A percentile compares a stretch with the other conserved stretches of the same genome.
Evolutionary conservation across 2,113 vertebrate genomes (phyloP).

Genomic region (Oncorhynchus mykiss): DNA sequence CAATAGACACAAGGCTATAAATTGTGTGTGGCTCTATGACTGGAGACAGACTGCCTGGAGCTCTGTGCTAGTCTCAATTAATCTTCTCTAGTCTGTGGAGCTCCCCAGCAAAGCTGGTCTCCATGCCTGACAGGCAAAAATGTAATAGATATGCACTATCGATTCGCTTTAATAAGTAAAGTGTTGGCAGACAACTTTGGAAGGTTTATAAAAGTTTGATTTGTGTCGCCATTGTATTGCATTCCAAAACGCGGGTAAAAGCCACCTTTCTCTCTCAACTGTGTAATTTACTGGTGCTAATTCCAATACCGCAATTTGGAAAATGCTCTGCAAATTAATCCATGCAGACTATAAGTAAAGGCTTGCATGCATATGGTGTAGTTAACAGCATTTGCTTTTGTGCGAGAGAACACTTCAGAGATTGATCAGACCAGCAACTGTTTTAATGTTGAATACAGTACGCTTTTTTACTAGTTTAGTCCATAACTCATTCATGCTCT

Average conservation of each 20-base stretch:
- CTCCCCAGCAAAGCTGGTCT: constrained; percentile 5
- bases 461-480: too few relatives aligned
- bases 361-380: too few relatives aligned
- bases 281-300: constrained; percentile 3
- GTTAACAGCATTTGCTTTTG: too few relatives aligned
- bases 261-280: not conserved
- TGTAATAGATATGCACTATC: constrained; percentile 3
- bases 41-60: constrained; percentile 81
- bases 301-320: constrained; percentile 2
- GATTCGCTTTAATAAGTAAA: constrained; percentile 5
- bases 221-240: not conserved
- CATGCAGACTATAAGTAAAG: not conserved
- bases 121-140: constrained; percentile 8
- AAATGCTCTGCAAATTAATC: not conserved
- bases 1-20: constrained; percentile 73
- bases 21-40: constrained; percentile 72
- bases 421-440: too few relatives aligned
- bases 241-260: not conserved
- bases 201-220: not conserved
- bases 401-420: too few relatives aligned
- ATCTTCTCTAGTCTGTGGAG: constrained; percentile 40
- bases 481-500: too few relatives aligned
- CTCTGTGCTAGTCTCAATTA: constrained; percentile 76
- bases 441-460: too few relatives aligned
- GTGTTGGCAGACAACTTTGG: constrained; percentile 12